These are phyloP conservation scores for Hystrix cristata DNA, from an alignment of 2,113 vertebrate genomes.

Conservation along the genomic window DNA sequence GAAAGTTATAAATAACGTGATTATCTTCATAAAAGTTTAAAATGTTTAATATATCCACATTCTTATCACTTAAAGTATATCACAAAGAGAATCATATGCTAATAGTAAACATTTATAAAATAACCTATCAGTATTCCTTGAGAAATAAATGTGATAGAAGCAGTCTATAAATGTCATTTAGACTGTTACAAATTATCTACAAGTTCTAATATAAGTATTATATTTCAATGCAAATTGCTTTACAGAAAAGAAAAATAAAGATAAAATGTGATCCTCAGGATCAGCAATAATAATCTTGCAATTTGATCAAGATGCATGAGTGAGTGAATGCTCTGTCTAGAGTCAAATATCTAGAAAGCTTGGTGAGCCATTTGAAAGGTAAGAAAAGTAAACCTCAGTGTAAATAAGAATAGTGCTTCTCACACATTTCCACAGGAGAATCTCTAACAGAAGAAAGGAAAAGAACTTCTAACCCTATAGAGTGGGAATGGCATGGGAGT, in stretches of 20 bases:
- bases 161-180: constrained; percentile 53
- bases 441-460: neutral
- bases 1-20: constrained; percentile 45
- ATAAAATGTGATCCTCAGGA: neutral
- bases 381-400: neutral
- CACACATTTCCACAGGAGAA: constrained; percentile 13
- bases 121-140: neutral
- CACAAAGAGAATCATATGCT: constrained; percentile 6
- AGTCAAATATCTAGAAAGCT: neutral
- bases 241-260: neutral
- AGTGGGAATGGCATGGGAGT: neutral
- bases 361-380: neutral
- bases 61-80: constrained; percentile 1
- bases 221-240: constrained; percentile 19
- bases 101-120: constrained; percentile 33
- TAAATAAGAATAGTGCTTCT: neutral
- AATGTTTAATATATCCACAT: neutral
- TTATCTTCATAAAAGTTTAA: constrained; percentile 57
- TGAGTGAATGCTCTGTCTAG: neutral
- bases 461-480: neutral
- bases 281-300: neutral
- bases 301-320: constrained; percentile 7
- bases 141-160: constrained; percentile 33
- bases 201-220: constrained; percentile 43
- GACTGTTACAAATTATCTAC: neutral